Base-by-base conservation (phyloP, 53 echinoderm and acorn worm genomes). In the Antedon mediterranea region DNA sequence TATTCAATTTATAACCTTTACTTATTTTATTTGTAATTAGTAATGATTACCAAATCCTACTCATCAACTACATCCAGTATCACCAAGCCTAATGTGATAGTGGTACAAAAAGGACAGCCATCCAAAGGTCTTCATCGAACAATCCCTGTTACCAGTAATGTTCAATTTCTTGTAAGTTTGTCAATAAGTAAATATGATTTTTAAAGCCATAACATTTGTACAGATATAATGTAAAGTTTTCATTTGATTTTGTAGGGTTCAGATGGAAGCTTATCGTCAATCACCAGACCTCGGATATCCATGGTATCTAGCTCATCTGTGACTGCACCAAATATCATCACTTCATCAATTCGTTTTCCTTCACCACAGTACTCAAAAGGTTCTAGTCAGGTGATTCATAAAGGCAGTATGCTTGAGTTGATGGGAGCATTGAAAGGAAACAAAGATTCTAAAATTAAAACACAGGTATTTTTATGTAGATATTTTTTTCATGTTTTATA, bases 41-140 rank as follows among this genome's bases (percentile, higher is more conserved):
- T 90, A 43, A 87, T 90, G 0, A 84, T 87, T 74, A 82, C 83
- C 30, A 87, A 87, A 43, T 78, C 87, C 32, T 76, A 76, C 76
- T 33, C 28, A 5, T 32, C 76, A 33, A 34, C 33, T 4, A 6
- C 76, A 15, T 31, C 76, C 7, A 31, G 5, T 14, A 28, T 28
- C 4, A 34, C 23, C 20, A 90, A 90, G 76, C 81, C 90, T 28
- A 90, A 87, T 32, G 90, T 90, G 29, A 90, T 90, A 13, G 87
- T 90, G 5, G 90, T 90, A 34, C 87, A 90, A 86, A 87, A 90
- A 43, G 84, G 87, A 15, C 90, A 89, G 76, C 77, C 74, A 79
- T 26, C 79, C 87, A 4, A 90, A 85, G 78, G 79, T 76, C 43
- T 84, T 84, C 29, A 80, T 44, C 18, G 34, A 78, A 3, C 85